phyloP scores from a whole-genome alignment of 1,140 invertebrate genomes.

The Bombus impatiens region DNA sequence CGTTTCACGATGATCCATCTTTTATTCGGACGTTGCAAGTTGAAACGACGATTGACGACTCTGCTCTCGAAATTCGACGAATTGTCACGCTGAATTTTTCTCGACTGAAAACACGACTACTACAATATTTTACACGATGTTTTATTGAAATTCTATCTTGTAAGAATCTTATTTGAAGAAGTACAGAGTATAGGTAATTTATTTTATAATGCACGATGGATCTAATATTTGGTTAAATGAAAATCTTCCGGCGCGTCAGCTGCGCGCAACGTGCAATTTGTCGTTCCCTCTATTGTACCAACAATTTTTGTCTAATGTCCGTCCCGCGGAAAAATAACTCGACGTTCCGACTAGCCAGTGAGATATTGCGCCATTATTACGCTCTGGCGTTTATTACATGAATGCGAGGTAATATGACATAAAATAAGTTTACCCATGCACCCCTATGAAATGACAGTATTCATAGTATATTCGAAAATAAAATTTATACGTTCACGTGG shows the following conservation, averaged over 20 bases:
- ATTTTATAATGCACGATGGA: background rate
- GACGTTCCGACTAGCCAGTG: constrained; percentile 5
- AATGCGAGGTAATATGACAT: constrained; percentile 12
- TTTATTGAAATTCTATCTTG: background rate
- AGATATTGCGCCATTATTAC: constrained; percentile 40
- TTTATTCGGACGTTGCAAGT: background rate
- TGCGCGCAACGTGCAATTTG: background rate
- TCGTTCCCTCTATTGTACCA: background rate
- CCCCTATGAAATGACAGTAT: background rate
- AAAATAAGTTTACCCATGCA: constrained; percentile 17
- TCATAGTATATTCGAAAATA: no score
- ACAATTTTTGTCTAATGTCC: constrained; percentile 33
- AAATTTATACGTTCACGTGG: background rate
- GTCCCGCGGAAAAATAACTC: constrained; percentile 31
- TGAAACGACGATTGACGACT: background rate
- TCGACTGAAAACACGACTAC: background rate
- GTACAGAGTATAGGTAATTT: background rate
- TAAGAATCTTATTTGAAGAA: background rate
- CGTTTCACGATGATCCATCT: constrained; percentile 20
- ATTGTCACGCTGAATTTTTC: background rate
- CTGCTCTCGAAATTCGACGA: background rate
- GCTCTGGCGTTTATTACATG: constrained; percentile 20
- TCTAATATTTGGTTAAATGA: background rate
- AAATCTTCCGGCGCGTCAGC: background rate
- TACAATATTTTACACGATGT: background rate